Evolutionary conservation across 92 coral and sea anemone species (phyloP).

Genomic region (Epizoanthus illoricatus): DNA sequence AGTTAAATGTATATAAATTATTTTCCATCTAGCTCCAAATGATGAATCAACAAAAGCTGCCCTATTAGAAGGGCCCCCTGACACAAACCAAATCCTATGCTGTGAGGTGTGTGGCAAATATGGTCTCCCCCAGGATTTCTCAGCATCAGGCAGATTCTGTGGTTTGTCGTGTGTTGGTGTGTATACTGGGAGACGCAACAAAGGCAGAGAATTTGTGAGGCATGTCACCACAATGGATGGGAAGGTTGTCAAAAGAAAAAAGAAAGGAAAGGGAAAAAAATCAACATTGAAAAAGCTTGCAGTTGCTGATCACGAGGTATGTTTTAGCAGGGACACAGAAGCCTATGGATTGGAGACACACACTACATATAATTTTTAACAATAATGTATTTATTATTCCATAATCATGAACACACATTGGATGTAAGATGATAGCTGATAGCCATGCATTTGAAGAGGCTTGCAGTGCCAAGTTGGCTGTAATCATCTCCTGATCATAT

Average conservation of each 20-base stretch:
- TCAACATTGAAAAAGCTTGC: conserved; percentile 24
- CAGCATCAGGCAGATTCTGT: conserved; percentile 96
- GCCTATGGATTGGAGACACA: too few relatives aligned
- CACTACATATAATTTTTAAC: too few relatives aligned
- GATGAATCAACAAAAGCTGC: conserved; percentile 19
- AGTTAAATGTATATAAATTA: too few relatives aligned
- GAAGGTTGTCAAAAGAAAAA: conserved; percentile 80
- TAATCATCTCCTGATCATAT: too few relatives aligned
- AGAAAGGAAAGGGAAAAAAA: conserved; percentile 72
- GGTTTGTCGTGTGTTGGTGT: conserved; percentile 95
- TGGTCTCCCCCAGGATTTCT: conserved; percentile 92
- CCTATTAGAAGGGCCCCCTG: conserved; percentile 77
- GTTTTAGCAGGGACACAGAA: background rate
- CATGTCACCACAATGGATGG: conserved; percentile 73
- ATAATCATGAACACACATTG: background rate
- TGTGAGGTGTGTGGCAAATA: conserved; percentile 98
- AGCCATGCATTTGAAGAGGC: too few relatives aligned
- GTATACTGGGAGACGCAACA: conserved; percentile 93
- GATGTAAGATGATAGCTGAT: too few relatives aligned
- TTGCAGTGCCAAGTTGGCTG: too few relatives aligned
- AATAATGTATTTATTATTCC: too few relatives aligned
- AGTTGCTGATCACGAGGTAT: conserved; percentile 33
- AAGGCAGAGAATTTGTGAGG: conserved; percentile 84
- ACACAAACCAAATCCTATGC: conserved; percentile 71
- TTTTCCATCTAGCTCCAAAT: background rate